Evolutionary conservation across 2,888 invertebrate genomes (phyloP), one percentile per base, ranked within the genome.

Genomic region (Agelastica alni): DNA sequence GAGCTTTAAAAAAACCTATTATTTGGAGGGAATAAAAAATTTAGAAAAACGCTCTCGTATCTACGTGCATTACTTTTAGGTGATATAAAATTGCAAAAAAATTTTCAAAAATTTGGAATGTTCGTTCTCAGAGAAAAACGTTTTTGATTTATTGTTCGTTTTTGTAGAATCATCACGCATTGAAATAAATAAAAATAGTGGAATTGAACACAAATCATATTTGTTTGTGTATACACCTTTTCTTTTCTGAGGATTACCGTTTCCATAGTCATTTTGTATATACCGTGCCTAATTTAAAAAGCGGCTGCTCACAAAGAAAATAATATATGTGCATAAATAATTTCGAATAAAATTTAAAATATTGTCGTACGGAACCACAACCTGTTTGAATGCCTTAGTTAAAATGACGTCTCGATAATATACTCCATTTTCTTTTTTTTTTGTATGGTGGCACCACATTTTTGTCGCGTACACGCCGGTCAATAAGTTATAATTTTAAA

Each of bases 281-380:
- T 56, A 64, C 63, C 66, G 66, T 68, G 65, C 61, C 67, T 62
- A 64, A 69, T 69, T 65, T 58, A 53, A 64, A 68, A 65, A 65
- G 70, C 70, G 70, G 70, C 70, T 62, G 68, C 64, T 63, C 58
- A 71, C 70, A 71, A 70, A 71, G 68, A 60, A n/a, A 56, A 56
- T 67, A 70, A 70, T 66, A 63, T 71, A 71, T 71, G 70, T 67
- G 69, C 71, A 71, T 71, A 71, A 65, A 69, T 71, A 70, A 71
- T 70, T n/a, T 65, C 66, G 70, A 66, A 71, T 68, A 70, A 70
- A 69, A 68, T 69, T 64, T 68, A 63, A 71, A 68, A 71, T 70
- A 69, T 69, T 69, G 67, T 69, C 66, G 63, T 61, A 63, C 60
- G 63, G 64, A 63, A 68, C 66, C 68, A 68, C 66, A 68, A 69